Base-by-base conservation (phyloP, 2,888 invertebrate species). In the Actias luna region DNA sequence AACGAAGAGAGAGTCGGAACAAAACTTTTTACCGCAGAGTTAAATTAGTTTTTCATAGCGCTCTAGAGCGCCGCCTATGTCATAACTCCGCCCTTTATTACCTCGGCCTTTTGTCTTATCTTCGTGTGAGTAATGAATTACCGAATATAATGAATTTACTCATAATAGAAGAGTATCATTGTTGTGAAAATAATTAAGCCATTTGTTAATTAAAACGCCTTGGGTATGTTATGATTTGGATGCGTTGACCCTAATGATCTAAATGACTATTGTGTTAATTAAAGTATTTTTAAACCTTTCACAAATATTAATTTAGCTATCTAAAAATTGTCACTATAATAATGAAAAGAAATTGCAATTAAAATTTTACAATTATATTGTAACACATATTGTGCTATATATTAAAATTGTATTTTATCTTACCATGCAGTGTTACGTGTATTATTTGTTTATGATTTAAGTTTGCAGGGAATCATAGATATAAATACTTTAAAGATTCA, bases 111-210 rank as follows among this genome's bases (percentile, higher is more conserved):
- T 71, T 71, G 69, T 73, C 69, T 69, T 70, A 70, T 71, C 67
- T 70, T 81, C 80, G 76, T 78, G 74, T 78, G 77, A 82, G 80
- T 84, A 86, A 87, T 87, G 86, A 86, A 87, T 89, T 85, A 82
- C 71, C 71, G 74, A 83, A 82, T 71, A 74, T 85, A 85, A 88
- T 89, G 87, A 87, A 89, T 88, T 69, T 83, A 83, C 80, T 82
- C 75, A 78, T 79, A 83, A 72, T 68, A 70, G 67, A 62, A 39
- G 59, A 59, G 61, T 65, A 68, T 66, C 66, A 64, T 59, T 72
- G 65, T 71, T 65, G 69, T 64, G 65, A 58, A 68, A 69, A 67
- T 70, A 68, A 72, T 70, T 65, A 69, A 69, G 65, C 63, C 67
- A 72, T 73, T 72, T 72, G 67, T 67, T 73, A 70, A 73, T 72